A percentile compares a stretch with the other conserved stretches of the same genome.
Conservation (phyloP, 1,140 invertebrate species). For the Monochamus saltuarius region DNA sequence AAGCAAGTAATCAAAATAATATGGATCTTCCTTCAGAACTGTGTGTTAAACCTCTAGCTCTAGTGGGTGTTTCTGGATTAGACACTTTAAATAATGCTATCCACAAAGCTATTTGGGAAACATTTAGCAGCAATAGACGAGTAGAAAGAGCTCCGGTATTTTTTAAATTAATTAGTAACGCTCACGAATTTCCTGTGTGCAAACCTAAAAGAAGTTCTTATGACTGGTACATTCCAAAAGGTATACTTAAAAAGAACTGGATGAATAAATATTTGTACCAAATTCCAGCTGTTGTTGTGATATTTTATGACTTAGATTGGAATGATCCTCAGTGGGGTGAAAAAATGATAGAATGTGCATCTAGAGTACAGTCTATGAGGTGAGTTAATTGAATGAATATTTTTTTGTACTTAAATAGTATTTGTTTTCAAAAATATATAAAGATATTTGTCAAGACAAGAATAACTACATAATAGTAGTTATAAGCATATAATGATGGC, state of each 20-base stretch:
- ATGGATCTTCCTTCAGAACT: constrained; percentile 73
- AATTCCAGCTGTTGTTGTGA: constrained; percentile 88
- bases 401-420: too few species aligned
- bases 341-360: constrained; percentile 90
- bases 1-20: constrained; percentile 27
- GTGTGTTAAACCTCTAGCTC: constrained; percentile 74
- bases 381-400: constrained; percentile 44
- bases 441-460: too few species aligned
- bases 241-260: constrained; percentile 95
- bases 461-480: too few species aligned
- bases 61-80: constrained; percentile 83
- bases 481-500: too few species aligned
- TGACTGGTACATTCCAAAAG: constrained; percentile 95
- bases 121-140: constrained; percentile 79
- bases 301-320: constrained; percentile 98
- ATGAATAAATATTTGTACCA: constrained; percentile 90
- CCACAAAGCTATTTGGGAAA: constrained; percentile 90
- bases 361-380: constrained; percentile 84
- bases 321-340: constrained; percentile 91
- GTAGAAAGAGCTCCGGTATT: constrained; percentile 80
- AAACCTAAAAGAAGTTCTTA: constrained; percentile 91
- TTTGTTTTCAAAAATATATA: background rate
- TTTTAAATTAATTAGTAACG: constrained; percentile 76
- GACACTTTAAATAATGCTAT: constrained; percentile 81
- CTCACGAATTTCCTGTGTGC: constrained; percentile 84